phyloP scores from a whole-genome alignment of 2,888 invertebrate genomes.

The Drosophila paranaensis region DNA sequence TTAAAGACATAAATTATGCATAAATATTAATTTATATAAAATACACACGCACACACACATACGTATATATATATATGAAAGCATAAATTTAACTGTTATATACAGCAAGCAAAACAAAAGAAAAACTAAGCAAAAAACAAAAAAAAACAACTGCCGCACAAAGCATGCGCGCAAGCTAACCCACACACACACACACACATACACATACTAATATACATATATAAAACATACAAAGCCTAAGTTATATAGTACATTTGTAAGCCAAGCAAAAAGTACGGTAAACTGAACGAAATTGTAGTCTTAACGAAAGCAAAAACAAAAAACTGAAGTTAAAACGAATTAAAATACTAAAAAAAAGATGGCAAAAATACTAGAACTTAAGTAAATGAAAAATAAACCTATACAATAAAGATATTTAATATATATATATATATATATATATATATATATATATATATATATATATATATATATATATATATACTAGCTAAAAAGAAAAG shows the following conservation, averaged over 20 bases:
- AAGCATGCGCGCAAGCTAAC: slow-evolving; percentile 62
- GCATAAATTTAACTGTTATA: slow-evolving; percentile 56
- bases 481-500: slow-evolving; percentile 60
- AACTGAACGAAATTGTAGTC: slow-evolving; percentile 73
- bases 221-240: slow-evolving; percentile 37
- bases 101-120: slow-evolving; percentile 50
- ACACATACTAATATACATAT: slow-evolving; percentile 52
- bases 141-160: slow-evolving; percentile 57
- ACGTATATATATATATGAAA: slow-evolving; percentile 34
- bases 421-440: slow-evolving; percentile 44
- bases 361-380: slow-evolving; percentile 33
- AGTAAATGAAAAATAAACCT: slow-evolving; percentile 37
- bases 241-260: slow-evolving; percentile 59
- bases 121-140: slow-evolving; percentile 30
- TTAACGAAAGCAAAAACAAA: slow-evolving; percentile 35
- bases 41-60: slow-evolving; percentile 27
- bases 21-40: slow-evolving; percentile 78
- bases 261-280: slow-evolving; percentile 60
- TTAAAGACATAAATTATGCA: slow-evolving; percentile 81
- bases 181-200: slow-evolving; percentile 33
- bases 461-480: slow-evolving; percentile 51
- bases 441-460: slow-evolving; percentile 60
- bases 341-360: slow-evolving; percentile 19
- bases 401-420: slow-evolving; percentile 78
- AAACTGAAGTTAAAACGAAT: slow-evolving; percentile 37